Percentiles rank a stretch among this genome's conserved stretches.
Evolutionary conservation across 1,140 invertebrate species (phyloP).

Genomic region (Brachionus angularis): DNA sequence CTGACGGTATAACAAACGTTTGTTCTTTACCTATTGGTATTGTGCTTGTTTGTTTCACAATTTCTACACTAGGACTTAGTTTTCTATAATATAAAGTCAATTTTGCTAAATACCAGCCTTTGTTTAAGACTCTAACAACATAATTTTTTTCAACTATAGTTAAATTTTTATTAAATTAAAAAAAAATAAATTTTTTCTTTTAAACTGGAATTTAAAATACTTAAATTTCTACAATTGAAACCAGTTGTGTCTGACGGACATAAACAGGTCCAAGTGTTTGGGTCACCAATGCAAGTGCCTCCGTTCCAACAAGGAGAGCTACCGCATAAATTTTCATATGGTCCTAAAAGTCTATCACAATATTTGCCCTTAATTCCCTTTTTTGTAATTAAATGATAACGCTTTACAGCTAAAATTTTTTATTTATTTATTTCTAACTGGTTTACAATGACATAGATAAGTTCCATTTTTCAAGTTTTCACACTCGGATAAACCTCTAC

Average conservation of each 20-base stretch:
- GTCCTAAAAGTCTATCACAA: constrained; percentile 16
- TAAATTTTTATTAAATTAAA: not conserved
- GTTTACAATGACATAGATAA: constrained; percentile 26
- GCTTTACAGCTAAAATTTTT: not conserved
- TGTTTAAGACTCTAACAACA: constrained; percentile 29
- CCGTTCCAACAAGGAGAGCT: constrained; percentile 36
- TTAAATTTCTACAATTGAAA: constrained; percentile 23
- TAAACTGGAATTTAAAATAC: not conserved
- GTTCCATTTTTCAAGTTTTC: constrained; percentile 29
- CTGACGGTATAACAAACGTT: not conserved
- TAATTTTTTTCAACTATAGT: constrained; percentile 1
- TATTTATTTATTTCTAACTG: not conserved
- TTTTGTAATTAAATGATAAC: not conserved
- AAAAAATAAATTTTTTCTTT: not conserved
- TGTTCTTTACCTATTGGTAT: constrained; percentile 14
- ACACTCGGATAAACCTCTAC: constrained; percentile 10
- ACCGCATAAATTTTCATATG: constrained; percentile 10
- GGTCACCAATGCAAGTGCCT: constrained; percentile 8
- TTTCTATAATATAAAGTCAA: constrained; percentile 3
- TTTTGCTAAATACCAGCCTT: constrained; percentile 21
- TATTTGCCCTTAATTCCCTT: constrained; percentile 27
- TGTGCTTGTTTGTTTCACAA: not conserved
- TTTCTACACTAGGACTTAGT: not conserved
- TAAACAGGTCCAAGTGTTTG: constrained; percentile 4
- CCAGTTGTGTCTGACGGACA: not conserved